Conservation (phyloP, 2,797 vertebrate species). For the Chiroxiphia lanceolata region DNA sequence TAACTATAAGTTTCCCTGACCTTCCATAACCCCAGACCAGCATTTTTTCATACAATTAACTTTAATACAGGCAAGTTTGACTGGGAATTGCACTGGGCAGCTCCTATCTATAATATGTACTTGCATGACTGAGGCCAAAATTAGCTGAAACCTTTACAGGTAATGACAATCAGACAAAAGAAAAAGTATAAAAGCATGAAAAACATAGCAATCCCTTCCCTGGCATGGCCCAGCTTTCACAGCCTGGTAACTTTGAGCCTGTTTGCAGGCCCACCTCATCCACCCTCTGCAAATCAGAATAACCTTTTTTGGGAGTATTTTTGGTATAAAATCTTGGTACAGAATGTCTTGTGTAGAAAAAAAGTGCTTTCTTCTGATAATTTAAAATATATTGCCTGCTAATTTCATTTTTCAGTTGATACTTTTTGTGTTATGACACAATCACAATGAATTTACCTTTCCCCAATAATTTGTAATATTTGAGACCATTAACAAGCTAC, state of each 20-base stretch:
- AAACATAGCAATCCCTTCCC: neutral
- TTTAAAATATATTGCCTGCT: neutral
- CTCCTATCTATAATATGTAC: neutral
- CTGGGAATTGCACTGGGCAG: neutral
- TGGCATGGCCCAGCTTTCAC: neutral
- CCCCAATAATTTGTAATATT: neutral
- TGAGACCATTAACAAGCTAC: neutral
- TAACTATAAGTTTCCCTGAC: neutral
- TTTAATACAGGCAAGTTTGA: neutral
- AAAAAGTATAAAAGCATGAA: neutral
- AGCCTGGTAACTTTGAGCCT: neutral
- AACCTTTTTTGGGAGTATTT: neutral
- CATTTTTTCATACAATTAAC: neutral
- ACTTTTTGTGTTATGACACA: neutral
- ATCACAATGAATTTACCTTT: neutral
- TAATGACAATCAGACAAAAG: neutral
- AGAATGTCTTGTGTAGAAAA: neutral
- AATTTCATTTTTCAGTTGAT: neutral
- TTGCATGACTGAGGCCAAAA: neutral
- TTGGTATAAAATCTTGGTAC: neutral
- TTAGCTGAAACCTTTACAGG: neutral
- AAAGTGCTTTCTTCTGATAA: neutral
- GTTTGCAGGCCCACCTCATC: neutral
- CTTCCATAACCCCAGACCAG: neutral
- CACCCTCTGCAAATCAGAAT: neutral